Conservation (phyloP, 2,888 invertebrate species). For the Xestobium rufovillosum region DNA sequence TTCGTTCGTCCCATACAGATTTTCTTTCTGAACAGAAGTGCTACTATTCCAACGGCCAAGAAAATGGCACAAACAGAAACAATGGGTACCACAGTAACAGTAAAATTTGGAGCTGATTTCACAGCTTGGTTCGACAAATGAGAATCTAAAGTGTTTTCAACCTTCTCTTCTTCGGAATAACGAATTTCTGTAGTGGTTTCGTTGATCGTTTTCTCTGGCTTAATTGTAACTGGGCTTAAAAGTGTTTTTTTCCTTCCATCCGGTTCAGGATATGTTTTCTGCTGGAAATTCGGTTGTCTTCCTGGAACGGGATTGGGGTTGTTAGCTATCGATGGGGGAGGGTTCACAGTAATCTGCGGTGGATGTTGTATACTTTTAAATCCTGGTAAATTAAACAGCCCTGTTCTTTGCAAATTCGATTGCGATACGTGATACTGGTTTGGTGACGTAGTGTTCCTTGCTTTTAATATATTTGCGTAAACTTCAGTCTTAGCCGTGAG, state of each 20-base stretch:
- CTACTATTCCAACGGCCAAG: constrained; percentile 57
- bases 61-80: constrained; percentile 63
- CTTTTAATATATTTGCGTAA: constrained; percentile 53
- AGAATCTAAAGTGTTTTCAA: constrained; percentile 16
- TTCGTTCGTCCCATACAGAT: constrained; percentile 59
- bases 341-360: constrained; percentile 24
- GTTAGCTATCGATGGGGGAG: constrained; percentile 25
- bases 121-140: constrained; percentile 40
- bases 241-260: no score
- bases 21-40: constrained; percentile 64
- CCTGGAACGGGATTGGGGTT: constrained; percentile 27
- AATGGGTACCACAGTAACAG: constrained; percentile 63
- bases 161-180: constrained; percentile 8
- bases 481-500: constrained; percentile 60
- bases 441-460: constrained; percentile 17
- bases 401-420: constrained; percentile 35
- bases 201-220: constrained; percentile 6
- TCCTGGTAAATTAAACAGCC: constrained; percentile 21
- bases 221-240: background rate
- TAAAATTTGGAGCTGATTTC: constrained; percentile 47
- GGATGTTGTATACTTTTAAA: constrained; percentile 22
- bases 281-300: constrained; percentile 26
- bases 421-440: constrained; percentile 28
- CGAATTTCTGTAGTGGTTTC: constrained; percentile 7
- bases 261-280: constrained; percentile 34